Conservation (phyloP, 2,797 vertebrate genomes). For the Helarctos malayanus region DNA sequence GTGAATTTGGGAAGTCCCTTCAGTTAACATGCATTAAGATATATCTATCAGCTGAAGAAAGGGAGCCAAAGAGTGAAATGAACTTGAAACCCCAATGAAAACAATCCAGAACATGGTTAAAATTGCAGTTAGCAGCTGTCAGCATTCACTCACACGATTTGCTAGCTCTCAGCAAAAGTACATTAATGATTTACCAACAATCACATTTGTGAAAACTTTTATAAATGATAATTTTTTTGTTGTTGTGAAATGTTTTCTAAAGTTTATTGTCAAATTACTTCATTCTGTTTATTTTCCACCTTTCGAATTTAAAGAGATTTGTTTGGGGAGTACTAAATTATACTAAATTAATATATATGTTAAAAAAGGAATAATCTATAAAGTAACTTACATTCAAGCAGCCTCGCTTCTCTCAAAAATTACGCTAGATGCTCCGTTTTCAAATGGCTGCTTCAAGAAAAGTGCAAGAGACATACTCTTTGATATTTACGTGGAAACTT, state of each 20-base stretch:
- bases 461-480: neutral
- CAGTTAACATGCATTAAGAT: neutral
- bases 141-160: neutral
- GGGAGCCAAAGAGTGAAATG: neutral
- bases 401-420: neutral
- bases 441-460: neutral
- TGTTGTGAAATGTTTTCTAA: neutral
- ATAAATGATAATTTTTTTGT: neutral
- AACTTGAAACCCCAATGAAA: neutral
- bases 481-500: neutral
- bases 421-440: neutral
- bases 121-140: neutral
- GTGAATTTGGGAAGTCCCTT: neutral
- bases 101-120: neutral
- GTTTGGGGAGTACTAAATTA: neutral
- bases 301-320: neutral
- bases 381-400: neutral
- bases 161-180: neutral
- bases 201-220: neutral
- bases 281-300: neutral
- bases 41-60: neutral
- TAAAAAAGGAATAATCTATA: neutral
- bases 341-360: neutral
- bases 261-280: neutral
- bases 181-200: neutral